Evolutionary conservation across 2,888 invertebrate species (phyloP).

Genomic region (Mylabris sibirica): DNA sequence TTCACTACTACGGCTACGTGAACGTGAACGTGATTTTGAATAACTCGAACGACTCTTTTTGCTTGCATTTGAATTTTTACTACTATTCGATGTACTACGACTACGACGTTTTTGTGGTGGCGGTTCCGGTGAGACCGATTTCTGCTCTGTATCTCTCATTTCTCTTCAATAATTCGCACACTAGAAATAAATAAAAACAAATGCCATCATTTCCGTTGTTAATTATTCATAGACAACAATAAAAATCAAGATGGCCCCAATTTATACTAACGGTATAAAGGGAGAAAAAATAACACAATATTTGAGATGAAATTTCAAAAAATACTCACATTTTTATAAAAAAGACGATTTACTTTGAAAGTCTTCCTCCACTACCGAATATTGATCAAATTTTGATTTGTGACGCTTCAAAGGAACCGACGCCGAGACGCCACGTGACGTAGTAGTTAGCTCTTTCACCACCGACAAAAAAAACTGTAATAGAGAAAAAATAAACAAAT

Average conservation of each 20-base stretch:
- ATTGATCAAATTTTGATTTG: conserved; percentile 24
- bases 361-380: background rate
- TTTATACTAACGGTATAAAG: background rate
- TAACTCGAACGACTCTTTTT: conserved; percentile 51
- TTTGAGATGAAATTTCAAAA: background rate
- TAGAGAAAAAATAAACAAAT: background rate
- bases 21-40: conserved; percentile 56
- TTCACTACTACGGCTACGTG: conserved; percentile 57
- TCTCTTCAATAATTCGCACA: conserved; percentile 14
- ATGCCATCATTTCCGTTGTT: conserved; percentile 19
- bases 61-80: conserved; percentile 49
- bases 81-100: conserved; percentile 54
- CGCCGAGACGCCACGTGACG: conserved; percentile 31
- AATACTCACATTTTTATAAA: background rate
- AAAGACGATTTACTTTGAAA: background rate
- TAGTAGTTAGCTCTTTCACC: conserved; percentile 4
- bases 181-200: conserved; percentile 21
- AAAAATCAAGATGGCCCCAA: background rate
- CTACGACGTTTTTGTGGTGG: conserved; percentile 49
- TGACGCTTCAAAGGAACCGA: conserved; percentile 18
- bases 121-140: conserved; percentile 46
- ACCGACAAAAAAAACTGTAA: background rate
- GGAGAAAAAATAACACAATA: background rate
- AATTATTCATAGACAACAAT: background rate
- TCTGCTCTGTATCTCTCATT: conserved; percentile 54